Base-by-base conservation (phyloP, 1,140 invertebrate genomes). In the Drosophila quadrilineata region DNA sequence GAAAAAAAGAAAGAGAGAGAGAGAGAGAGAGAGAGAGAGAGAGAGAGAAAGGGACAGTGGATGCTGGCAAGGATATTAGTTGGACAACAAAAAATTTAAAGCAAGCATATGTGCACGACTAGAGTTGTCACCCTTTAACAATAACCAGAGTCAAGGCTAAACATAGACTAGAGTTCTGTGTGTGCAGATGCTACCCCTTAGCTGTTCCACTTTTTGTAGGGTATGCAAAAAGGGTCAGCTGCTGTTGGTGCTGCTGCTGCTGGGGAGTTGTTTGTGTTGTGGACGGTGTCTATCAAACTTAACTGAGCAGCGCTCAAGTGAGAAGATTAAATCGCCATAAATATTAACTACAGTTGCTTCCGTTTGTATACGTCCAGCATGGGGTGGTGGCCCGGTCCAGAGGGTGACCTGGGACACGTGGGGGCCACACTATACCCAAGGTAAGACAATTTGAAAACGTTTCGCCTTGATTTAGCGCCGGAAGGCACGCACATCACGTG, bases 291-390 rank as follows among this genome's bases (percentile, higher is more conserved):
- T 75, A 85, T 84, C 79, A 85, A 85, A 84, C 74, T 84, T 84
- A 84, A 84, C 79, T 79, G 79, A 79, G 71, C 74, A 71, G 75
- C 79, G 75, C 59, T 85, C 79, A 86, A 85, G 79, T 85, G 79
- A 85, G 79, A 85, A 85, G 79, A 85, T 85, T 85, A 85, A 85
- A 85, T 85, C 79, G 79, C 79, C 80, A 85, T 85, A 85, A 85
- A 85, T 85, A 85, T 85, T 85, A 85, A 85, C 79, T 85, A 85
- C 79, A 85, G 79, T 85, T 75, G 80, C 57, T 75, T 69, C 62
- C 71, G 60, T 45, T 52, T 60, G 41, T 21, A 22, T 53, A 21
- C 28, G 16, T 10, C 17, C 19, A 41, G 26, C 17, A n/a, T n/a
- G 41, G n/a, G 19, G 38, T 19, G 10, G 28, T 31, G 14, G 29